A percentile compares a stretch with the other conserved stretches of the same genome.
These are phyloP conservation scores for Proctacanthus coquilletti DNA, from an alignment of 1,140 invertebrate species.

Conservation along the genomic window DNA sequence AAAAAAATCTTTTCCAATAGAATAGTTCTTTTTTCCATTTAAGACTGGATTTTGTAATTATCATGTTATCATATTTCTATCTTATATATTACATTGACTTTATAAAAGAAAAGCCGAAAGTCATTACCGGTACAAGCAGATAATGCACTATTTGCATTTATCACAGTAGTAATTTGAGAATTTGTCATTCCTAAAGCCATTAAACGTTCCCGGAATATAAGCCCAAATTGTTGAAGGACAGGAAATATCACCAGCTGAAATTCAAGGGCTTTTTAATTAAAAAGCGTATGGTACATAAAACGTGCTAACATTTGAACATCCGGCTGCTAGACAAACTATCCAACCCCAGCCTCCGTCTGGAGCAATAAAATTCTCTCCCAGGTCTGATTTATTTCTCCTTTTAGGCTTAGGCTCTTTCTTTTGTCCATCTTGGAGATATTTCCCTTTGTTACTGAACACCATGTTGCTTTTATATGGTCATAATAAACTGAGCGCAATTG, in stretches of 20 bases:
- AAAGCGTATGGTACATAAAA: too few relatives aligned
- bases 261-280: too few relatives aligned
- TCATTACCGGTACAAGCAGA: conserved; percentile 40
- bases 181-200: conserved; percentile 36
- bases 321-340: conserved; percentile 25
- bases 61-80: conserved; percentile 3
- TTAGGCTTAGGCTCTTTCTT: conserved; percentile 19
- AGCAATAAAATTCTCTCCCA: conserved; percentile 25
- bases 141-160: conserved; percentile 47
- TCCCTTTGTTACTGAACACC: too few relatives aligned
- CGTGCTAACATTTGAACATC: conserved; percentile 21
- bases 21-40: too few relatives aligned
- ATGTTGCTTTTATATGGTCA: too few relatives aligned
- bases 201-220: conserved; percentile 45
- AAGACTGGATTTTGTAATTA: too few relatives aligned
- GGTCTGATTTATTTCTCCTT: conserved; percentile 22
- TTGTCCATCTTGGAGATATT: too few relatives aligned
- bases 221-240: conserved; percentile 47
- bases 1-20: too few relatives aligned
- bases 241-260: conserved; percentile 44
- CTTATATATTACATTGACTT: conserved; percentile 5
- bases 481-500: too few relatives aligned
- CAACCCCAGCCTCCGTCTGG: conserved; percentile 29
- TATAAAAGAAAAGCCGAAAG: conserved; percentile 10
- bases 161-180: conserved; percentile 44